Conservation (phyloP, 2,113 vertebrate species). For the Eleginops maclovinus region DNA sequence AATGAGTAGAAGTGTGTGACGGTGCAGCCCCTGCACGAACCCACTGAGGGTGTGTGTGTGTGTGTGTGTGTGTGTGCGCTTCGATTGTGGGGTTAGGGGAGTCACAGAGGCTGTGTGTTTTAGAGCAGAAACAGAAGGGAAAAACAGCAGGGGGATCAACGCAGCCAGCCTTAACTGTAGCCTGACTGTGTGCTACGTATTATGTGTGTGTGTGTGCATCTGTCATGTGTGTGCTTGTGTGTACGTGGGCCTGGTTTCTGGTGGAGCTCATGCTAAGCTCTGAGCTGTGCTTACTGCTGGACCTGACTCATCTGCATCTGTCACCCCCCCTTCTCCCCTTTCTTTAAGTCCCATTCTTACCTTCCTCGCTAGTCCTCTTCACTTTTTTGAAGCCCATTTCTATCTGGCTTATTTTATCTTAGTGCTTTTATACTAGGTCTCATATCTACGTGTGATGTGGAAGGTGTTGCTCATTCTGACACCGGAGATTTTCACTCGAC, state of each 20-base stretch:
- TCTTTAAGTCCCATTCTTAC: constrained; percentile 9
- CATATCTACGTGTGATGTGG: too few relatives aligned
- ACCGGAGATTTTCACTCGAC: too few relatives aligned
- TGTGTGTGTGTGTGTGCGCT: constrained; percentile 26
- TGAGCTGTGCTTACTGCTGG: constrained; percentile 66
- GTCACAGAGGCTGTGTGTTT: constrained; percentile 68
- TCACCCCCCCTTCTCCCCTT: constrained; percentile 22
- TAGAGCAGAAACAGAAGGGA: constrained; percentile 77
- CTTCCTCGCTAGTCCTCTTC: constrained; percentile 13
- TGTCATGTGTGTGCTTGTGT: constrained; percentile 32
- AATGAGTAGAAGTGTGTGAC: constrained; percentile 61
- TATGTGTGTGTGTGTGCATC: constrained; percentile 17
- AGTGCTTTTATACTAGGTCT: too few relatives aligned
- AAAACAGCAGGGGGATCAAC: constrained; percentile 70
- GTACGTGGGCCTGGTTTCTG: constrained; percentile 30
- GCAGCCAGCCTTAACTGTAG: constrained; percentile 64
- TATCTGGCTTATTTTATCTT: background rate
- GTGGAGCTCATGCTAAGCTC: constrained; percentile 64
- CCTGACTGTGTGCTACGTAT: constrained; percentile 19
- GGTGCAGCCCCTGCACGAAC: constrained; percentile 52
- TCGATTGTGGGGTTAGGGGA: constrained; percentile 56
- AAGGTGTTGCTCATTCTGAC: too few relatives aligned
- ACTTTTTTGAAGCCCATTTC: constrained; percentile 23
- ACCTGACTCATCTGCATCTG: constrained; percentile 65
- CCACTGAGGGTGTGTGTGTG: constrained; percentile 26